Conservation (phyloP, 2,113 vertebrate species). For the Syrmaticus mikado region DNA sequence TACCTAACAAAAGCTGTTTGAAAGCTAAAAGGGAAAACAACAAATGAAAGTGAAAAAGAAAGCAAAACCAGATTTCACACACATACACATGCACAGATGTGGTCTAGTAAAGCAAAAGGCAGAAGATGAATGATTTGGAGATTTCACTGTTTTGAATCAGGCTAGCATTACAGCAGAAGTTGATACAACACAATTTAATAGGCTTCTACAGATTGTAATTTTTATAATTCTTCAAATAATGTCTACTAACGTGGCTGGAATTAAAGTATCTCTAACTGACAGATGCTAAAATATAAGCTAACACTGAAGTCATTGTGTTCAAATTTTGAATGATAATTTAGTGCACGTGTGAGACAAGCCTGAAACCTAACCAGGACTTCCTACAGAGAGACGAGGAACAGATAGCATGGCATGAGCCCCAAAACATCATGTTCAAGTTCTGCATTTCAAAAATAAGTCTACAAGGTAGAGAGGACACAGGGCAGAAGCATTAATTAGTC, state of each 20-base stretch:
- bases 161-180: background rate
- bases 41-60: background rate
- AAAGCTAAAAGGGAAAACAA: background rate
- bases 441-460: conserved; percentile 18
- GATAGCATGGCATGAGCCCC: background rate
- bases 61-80: background rate
- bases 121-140: background rate
- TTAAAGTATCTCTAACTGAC: background rate
- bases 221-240: background rate
- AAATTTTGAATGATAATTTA: conserved; percentile 34
- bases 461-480: background rate
- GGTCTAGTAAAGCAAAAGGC: background rate
- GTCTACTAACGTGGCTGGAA: background rate
- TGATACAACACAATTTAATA: background rate
- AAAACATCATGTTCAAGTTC: conserved; percentile 36
- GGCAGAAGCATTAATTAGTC: background rate
- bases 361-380: conserved; percentile 26
- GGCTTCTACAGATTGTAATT: background rate
- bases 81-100: background rate
- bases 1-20: background rate
- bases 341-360: conserved; percentile 22
- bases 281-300: background rate
- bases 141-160: background rate
- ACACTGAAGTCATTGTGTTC: background rate
- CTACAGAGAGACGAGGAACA: conserved; percentile 3